Evolutionary conservation across 2,113 vertebrate species (phyloP).

Genomic region (Saiga tatarica): DNA sequence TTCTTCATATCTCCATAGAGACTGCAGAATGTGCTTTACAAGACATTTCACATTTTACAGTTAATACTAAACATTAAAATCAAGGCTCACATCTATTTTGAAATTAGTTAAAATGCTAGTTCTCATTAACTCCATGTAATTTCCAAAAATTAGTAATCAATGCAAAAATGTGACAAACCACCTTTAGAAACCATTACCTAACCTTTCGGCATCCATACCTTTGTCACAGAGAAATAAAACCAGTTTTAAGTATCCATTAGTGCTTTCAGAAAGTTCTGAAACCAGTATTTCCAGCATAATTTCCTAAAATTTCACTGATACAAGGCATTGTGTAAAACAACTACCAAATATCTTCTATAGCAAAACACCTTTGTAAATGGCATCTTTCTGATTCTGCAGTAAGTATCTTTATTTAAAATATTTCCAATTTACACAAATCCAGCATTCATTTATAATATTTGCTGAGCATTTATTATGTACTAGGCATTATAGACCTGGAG

Average conservation of each 20-base stretch:
- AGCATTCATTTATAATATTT: neutral
- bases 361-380: neutral
- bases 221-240: neutral
- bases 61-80: neutral
- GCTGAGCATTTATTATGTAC: neutral
- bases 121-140: neutral
- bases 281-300: neutral
- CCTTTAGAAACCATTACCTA: neutral
- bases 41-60: neutral
- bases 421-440: neutral
- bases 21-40: neutral
- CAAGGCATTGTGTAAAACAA: neutral
- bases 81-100: neutral
- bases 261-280: slow-evolving; percentile 2
- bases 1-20: neutral
- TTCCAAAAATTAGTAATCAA: slow-evolving; percentile 8
- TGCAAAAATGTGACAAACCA: neutral
- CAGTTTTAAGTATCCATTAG: neutral
- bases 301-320: neutral
- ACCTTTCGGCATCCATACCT: neutral
- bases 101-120: neutral
- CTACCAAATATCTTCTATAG: neutral
- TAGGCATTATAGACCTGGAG: neutral
- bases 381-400: neutral
- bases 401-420: slow-evolving; percentile 24